Conservation (phyloP, 1,140 invertebrate species). For the Drosophila orosa region DNA sequence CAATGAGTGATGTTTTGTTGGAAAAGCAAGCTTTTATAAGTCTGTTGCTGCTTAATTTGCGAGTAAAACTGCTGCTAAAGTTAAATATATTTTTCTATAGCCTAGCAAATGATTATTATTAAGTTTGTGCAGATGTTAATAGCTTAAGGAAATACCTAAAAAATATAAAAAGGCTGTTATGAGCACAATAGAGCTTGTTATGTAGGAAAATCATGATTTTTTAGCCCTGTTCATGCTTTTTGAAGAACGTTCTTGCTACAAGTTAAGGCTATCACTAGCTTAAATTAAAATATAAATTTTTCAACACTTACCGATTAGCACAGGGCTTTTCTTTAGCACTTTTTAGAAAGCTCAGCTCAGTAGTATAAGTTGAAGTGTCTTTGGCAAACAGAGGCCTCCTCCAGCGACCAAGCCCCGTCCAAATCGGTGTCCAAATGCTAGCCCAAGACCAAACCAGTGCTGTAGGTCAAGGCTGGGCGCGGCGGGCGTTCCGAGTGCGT, state of each 20-base stretch:
- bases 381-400: constrained; percentile 5
- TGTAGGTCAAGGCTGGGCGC: constrained; percentile 81
- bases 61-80: neutral
- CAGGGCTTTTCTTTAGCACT: neutral
- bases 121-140: too few species aligned
- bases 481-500: constrained; percentile 57
- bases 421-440: constrained; percentile 12
- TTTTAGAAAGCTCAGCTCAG: constrained; percentile 26
- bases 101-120: too few species aligned
- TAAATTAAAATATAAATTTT: neutral
- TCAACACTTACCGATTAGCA: constrained; percentile 1
- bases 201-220: too few species aligned
- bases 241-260: too few species aligned
- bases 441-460: constrained; percentile 58
- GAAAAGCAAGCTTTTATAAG: neutral
- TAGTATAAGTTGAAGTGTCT: neutral
- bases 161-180: too few species aligned
- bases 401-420: neutral
- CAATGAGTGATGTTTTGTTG: neutral
- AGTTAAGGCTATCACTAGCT: neutral
- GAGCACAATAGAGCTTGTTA: too few species aligned
- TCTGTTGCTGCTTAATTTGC: neutral
- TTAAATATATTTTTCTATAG: neutral
- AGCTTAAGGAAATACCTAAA: too few species aligned
- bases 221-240: too few species aligned